Conservation (phyloP, 2,888 invertebrate genomes). For the Thymelicus acteon region DNA sequence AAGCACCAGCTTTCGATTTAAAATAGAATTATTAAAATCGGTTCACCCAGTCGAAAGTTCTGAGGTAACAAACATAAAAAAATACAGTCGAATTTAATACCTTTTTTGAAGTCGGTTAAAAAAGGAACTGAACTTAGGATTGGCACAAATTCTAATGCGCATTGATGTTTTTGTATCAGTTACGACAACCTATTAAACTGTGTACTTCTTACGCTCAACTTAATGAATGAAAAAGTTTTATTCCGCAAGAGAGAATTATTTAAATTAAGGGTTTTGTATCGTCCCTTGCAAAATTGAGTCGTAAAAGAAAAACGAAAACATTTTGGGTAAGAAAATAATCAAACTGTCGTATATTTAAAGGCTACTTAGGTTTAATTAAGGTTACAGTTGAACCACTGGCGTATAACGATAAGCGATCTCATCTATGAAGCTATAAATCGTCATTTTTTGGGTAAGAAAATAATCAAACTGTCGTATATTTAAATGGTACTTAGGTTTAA, state of each 20-base stretch:
- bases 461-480: conserved; percentile 27
- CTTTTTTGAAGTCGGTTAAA: no score
- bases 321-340: conserved; percentile 15
- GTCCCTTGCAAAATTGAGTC: conserved; percentile 16
- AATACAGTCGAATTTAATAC: no score
- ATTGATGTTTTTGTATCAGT: no score
- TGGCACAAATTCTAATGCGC: no score
- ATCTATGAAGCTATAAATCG: no score
- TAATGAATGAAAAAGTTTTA: no score
- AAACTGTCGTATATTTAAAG: conserved; percentile 23
- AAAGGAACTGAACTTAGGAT: neutral
- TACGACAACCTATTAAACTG: no score
- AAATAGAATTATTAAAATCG: no score
- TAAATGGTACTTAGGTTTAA: conserved; percentile 4
- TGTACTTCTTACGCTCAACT: no score
- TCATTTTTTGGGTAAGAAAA: neutral
- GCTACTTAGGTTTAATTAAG: conserved; percentile 1
- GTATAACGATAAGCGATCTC: neutral
- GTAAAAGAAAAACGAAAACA: conserved; percentile 13
- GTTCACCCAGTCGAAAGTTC: no score
- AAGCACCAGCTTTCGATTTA: no score
- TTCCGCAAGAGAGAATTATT: neutral
- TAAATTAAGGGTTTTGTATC: neutral
- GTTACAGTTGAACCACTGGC: neutral
- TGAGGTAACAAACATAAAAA: no score